A percentile compares a stretch with the other conserved stretches of the same genome.
phyloP scores from a whole-genome alignment of 1,140 invertebrate species.

The Hypothenemus hampei region DNA sequence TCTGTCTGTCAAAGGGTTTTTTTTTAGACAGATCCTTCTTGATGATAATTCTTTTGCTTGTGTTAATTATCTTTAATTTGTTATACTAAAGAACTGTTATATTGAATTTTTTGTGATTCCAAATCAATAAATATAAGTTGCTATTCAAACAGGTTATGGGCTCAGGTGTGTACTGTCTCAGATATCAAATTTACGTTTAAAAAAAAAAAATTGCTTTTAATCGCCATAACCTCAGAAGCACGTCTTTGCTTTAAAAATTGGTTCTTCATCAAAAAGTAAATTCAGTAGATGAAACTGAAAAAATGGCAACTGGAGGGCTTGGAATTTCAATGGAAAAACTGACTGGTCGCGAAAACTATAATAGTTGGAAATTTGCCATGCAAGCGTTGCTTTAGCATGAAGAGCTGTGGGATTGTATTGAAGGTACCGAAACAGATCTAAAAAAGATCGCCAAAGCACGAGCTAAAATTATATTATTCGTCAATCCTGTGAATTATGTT shows the following conservation, averaged over 20 bases:
- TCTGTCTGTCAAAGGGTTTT: too few species aligned
- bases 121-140: not conserved
- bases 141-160: slow-evolving; percentile 13
- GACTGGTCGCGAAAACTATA: slow-evolving; percentile 18
- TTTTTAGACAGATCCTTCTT: too few species aligned
- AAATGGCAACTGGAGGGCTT: slow-evolving; percentile 1
- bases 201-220: not conserved
- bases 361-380: slow-evolving; percentile 21
- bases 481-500: slow-evolving; percentile 11
- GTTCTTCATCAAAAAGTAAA: too few species aligned
- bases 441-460: slow-evolving; percentile 15
- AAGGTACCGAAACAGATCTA: not conserved
- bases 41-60: too few species aligned
- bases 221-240: not conserved
- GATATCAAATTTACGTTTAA: not conserved
- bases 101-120: too few species aligned
- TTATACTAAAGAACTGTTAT: too few species aligned
- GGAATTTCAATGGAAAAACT: slow-evolving; percentile 9
- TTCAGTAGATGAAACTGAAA: too few species aligned
- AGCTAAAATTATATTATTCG: slow-evolving; percentile 25
- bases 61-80: too few species aligned
- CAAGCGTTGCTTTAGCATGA: slow-evolving; percentile 8
- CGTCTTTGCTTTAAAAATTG: too few species aligned
- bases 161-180: not conserved
- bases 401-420: slow-evolving; percentile 18